Percentiles rank a stretch among this genome's conserved stretches.
Conservation (phyloP, 2,797 vertebrate species). For the Clarias laeviceps region DNA sequence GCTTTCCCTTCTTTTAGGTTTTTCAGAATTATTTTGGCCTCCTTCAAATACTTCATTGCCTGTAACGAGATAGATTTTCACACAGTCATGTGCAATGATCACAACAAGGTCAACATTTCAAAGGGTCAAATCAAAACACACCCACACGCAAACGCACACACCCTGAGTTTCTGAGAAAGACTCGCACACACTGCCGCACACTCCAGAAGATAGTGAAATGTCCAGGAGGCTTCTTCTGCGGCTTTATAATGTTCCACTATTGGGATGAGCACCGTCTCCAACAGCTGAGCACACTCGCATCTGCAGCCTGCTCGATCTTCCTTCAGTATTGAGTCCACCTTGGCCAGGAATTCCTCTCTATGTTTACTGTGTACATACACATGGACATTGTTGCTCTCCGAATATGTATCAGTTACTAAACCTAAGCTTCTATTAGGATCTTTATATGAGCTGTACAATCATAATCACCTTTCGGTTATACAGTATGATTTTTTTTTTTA, state of each 20-base stretch:
- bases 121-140: not conserved
- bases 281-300: slow-evolving; percentile 35
- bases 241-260: slow-evolving; percentile 47
- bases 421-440: not conserved
- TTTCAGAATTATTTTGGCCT: slow-evolving; percentile 41
- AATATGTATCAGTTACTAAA: not conserved
- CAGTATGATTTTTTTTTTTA: too few species aligned
- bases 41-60: slow-evolving; percentile 47
- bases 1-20: slow-evolving; percentile 35
- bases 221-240: slow-evolving; percentile 38
- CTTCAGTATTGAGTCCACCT: slow-evolving; percentile 29
- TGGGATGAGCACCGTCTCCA: slow-evolving; percentile 39
- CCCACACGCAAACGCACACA: not conserved
- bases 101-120: not conserved
- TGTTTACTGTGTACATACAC: slow-evolving; percentile 33
- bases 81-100: not conserved
- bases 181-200: slow-evolving; percentile 27
- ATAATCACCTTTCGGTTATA: too few species aligned
- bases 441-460: too few species aligned
- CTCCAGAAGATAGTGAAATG: slow-evolving; percentile 50
- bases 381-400: not conserved
- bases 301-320: not conserved
- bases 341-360: slow-evolving; percentile 15
- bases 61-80: not conserved
- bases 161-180: slow-evolving; percentile 43